Conservation (phyloP, 2,797 vertebrate species). For the Phoeniculus purpureus region DNA sequence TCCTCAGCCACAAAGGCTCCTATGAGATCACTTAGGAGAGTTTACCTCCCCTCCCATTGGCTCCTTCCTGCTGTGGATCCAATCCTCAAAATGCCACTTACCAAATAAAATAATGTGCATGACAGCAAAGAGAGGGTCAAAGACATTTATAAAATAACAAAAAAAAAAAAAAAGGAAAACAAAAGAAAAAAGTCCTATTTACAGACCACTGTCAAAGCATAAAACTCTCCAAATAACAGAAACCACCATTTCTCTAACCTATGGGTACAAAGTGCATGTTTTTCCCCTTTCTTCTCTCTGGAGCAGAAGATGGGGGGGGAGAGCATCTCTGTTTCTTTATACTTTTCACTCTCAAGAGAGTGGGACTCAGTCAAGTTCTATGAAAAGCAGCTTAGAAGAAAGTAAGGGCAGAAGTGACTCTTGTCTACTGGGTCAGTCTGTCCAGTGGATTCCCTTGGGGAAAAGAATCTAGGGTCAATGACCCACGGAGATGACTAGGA, state of each 20-base stretch:
- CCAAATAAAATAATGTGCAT: slow-evolving; percentile 7
- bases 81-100: not conserved
- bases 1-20: not conserved
- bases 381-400: not conserved
- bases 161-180: not conserved
- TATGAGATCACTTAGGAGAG: not conserved
- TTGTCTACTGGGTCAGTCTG: not conserved
- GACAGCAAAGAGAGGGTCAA: slow-evolving; percentile 48
- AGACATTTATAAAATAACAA: slow-evolving; percentile 71
- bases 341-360: not conserved
- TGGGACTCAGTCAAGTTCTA: not conserved
- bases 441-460: not conserved
- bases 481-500: not conserved
- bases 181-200: slow-evolving; percentile 58
- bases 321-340: not conserved
- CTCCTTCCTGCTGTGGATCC: not conserved
- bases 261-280: slow-evolving; percentile 69
- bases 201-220: slow-evolving; percentile 68
- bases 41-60: no score
- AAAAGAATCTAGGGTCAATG: not conserved
- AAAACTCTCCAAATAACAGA: slow-evolving; percentile 50
- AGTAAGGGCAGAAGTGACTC: not conserved
- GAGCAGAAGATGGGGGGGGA: not conserved
- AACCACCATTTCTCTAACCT: slow-evolving; percentile 50
- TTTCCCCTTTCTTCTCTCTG: slow-evolving; percentile 34